Evolutionary conservation across 2,888 invertebrate species (phyloP).

Genomic region (Parnassius mnemosyne): DNA sequence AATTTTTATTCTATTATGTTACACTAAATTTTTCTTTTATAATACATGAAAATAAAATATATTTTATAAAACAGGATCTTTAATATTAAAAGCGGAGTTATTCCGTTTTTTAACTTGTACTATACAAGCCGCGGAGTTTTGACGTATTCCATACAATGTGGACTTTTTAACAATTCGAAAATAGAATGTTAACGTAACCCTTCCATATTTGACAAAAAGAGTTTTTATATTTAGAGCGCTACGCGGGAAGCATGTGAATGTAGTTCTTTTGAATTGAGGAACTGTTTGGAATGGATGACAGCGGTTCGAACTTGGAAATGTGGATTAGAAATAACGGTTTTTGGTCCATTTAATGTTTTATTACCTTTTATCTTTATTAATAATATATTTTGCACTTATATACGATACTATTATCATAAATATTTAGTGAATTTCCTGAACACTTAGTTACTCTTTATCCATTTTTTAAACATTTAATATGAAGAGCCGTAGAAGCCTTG

Average conservation of each 20-base stretch:
- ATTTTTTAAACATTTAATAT: too few species aligned
- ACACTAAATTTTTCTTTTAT: too few species aligned
- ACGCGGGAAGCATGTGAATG: slow-evolving; percentile 72
- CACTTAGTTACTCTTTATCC: too few species aligned
- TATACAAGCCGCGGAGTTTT: slow-evolving; percentile 67
- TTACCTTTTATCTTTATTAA: not conserved
- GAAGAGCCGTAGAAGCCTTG: too few species aligned
- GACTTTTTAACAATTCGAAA: slow-evolving; percentile 79
- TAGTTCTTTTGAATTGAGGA: slow-evolving; percentile 74
- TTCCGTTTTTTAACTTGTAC: slow-evolving; percentile 44
- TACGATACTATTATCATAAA: too few species aligned
- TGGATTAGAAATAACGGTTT: slow-evolving; percentile 57
- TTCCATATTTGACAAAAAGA: slow-evolving; percentile 78
- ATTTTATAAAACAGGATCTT: not conserved
- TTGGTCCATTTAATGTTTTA: slow-evolving; percentile 25
- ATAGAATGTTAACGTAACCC: slow-evolving; percentile 81
- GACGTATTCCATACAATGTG: slow-evolving; percentile 80
- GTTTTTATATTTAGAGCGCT: slow-evolving; percentile 77
- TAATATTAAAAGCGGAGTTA: slow-evolving; percentile 23
- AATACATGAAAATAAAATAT: too few species aligned
- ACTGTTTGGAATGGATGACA: slow-evolving; percentile 65
- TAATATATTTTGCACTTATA: too few species aligned
- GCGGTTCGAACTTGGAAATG: slow-evolving; percentile 54
- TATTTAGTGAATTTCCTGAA: too few species aligned
- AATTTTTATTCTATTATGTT: too few species aligned